Evolutionary conservation across 2,797 vertebrate genomes (phyloP), one percentile per base, ranked within the genome.

Genomic region (Pseudotriccus pelzelni): DNA sequence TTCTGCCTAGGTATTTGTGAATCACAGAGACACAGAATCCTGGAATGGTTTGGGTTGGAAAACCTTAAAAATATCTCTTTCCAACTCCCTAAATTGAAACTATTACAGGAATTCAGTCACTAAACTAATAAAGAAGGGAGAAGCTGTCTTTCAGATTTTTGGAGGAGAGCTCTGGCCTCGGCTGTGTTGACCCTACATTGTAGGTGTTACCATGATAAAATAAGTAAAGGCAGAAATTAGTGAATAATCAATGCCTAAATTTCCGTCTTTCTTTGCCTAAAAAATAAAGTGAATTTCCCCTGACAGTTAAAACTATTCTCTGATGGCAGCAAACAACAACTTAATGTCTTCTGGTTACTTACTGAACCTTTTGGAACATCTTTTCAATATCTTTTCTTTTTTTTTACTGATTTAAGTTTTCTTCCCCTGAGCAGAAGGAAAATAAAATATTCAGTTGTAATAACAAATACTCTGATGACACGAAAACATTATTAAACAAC

Each of bases 381-480:
- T 67, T 86, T 76, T 78, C 34, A 69, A 15, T 74, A 53, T 39
- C 16, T 56, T 84, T 49, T 56, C 82, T 10, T 50, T 22, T 78
- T 75, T 73, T 63, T 21, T 25, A 66, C 14, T 58, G 52, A 58
- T 77, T 70, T 84, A 68, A 53, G 3, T 58, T 92, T 93, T 58
- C 36, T 87, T 89, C 77, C n/a, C 50, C 50, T 74, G 34, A 91
- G 64, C n/a, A 78, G 18, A 85, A 87, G 87, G 55, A 25, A 50
- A 49, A 50, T 17, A 49, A 90, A 92, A 75, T 64, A 95, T 36
- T 91, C 69, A 25, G n/a, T 39, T 85, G 53, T 27, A 83, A 66
- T 75, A 89, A 89, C 73, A 94, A 92, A 94, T 78, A 64, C 75
- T 86, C 91, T 18, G 50, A 81, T 89, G 89, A 69, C 79, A 89